Conservation (phyloP, 2,797 vertebrate genomes). For the Premnoplex brunnescens region DNA sequence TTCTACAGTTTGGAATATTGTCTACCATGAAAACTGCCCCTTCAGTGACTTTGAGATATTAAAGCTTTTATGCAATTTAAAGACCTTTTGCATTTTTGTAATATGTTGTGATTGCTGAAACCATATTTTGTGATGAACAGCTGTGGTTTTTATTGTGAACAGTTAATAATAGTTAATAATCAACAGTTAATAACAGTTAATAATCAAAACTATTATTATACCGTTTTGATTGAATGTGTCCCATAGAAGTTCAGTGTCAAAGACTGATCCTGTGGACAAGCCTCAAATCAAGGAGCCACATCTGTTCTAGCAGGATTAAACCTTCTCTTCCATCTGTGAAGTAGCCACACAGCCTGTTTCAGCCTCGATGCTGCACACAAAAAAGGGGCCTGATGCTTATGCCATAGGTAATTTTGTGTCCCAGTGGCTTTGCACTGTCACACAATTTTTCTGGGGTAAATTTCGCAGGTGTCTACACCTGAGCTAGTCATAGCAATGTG, state of each 20-base stretch:
- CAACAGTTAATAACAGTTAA: too few relatives aligned
- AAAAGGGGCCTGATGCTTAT: neutral
- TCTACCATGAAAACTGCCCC: neutral
- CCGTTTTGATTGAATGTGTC: neutral
- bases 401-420: neutral
- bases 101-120: neutral
- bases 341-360: neutral
- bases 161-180: too few relatives aligned
- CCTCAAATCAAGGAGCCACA: neutral
- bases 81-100: neutral
- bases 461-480: neutral
- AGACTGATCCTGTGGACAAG: neutral
- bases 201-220: neutral
- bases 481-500: accelerated
- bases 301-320: neutral
- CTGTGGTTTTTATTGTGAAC: neutral
- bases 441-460: neutral
- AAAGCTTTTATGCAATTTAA: neutral
- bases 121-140: neutral
- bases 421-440: neutral
- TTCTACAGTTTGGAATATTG: neutral
- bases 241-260: neutral
- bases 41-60: neutral
- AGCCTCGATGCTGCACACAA: neutral
- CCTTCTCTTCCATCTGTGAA: neutral